Evolutionary conservation across 2,797 vertebrate genomes (phyloP).

Genomic region (Psittacula derbiana): DNA sequence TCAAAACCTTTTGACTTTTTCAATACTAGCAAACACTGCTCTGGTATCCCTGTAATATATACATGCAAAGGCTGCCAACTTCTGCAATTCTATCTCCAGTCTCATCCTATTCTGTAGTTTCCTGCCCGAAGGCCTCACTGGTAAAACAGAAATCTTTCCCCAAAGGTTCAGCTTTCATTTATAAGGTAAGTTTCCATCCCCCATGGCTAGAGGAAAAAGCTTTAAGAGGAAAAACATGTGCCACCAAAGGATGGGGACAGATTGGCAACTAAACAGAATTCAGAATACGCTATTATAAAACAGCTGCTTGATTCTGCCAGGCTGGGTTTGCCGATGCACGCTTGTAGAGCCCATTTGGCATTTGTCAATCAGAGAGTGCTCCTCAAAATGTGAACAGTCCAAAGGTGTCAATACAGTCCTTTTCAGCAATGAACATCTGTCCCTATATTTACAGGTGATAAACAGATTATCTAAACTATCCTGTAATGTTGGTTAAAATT

Average conservation of each 20-base stretch:
- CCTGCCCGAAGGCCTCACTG: neutral
- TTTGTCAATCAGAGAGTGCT: neutral
- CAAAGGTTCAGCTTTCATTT: neutral
- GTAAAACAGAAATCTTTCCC: neutral
- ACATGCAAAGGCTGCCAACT: constrained; percentile 2
- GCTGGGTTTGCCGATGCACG: neutral
- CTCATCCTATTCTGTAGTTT: neutral
- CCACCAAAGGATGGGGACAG: neutral
- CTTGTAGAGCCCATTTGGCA: neutral
- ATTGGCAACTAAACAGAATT: neutral
- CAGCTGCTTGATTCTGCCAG: neutral
- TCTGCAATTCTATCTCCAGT: neutral
- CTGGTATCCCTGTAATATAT: constrained; percentile 6
- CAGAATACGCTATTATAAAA: neutral
- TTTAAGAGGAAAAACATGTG: neutral
- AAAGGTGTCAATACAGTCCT: neutral
- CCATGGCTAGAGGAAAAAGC: neutral
- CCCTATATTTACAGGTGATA: neutral
- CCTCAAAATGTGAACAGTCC: neutral
- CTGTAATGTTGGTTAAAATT: neutral
- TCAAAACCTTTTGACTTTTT: constrained; percentile 25
- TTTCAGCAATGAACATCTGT: neutral
- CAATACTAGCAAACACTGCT: neutral
- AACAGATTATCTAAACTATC: neutral
- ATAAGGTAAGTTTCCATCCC: neutral